phyloP scores from a whole-genome alignment of 2,113 vertebrate species.

The Mesitornis unicolor region DNA sequence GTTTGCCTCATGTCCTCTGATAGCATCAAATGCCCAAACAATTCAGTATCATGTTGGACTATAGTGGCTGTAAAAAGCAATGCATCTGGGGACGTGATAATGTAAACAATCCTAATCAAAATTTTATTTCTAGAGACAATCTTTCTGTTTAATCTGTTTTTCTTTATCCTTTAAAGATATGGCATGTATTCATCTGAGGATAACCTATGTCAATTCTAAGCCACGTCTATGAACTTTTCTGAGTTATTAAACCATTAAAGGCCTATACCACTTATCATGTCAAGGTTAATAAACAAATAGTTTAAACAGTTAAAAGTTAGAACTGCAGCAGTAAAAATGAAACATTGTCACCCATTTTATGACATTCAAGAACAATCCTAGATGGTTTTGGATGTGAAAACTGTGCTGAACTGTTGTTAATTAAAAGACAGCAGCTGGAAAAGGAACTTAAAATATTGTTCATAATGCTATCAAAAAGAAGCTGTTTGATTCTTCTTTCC shows the following conservation, averaged over 20 bases:
- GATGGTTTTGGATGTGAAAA: not conserved
- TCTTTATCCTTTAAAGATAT: not conserved
- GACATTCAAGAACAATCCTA: not conserved
- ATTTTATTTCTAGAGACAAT: not conserved
- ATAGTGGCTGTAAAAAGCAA: not conserved
- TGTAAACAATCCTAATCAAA: not conserved
- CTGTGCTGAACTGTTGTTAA: not conserved
- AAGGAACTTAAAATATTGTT: not conserved
- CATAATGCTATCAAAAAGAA: not conserved
- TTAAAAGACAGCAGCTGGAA: not conserved
- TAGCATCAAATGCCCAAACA: not conserved
- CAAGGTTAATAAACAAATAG: slow-evolving; percentile 43
- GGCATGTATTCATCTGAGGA: not conserved
- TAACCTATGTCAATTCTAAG: not conserved
- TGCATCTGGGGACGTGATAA: not conserved
- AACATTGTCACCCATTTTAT: slow-evolving; percentile 24
- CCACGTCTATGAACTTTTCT: not conserved
- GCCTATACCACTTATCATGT: not conserved
- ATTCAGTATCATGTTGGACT: not conserved
- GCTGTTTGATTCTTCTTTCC: not conserved
- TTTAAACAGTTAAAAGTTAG: slow-evolving; percentile 35
- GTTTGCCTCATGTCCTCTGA: not conserved
- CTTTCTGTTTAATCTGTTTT: not conserved
- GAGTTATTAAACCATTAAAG: slow-evolving; percentile 31
- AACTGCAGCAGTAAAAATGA: slow-evolving; percentile 35